Base-by-base conservation (phyloP, 2,113 vertebrate species). In the Progne subis region DNA sequence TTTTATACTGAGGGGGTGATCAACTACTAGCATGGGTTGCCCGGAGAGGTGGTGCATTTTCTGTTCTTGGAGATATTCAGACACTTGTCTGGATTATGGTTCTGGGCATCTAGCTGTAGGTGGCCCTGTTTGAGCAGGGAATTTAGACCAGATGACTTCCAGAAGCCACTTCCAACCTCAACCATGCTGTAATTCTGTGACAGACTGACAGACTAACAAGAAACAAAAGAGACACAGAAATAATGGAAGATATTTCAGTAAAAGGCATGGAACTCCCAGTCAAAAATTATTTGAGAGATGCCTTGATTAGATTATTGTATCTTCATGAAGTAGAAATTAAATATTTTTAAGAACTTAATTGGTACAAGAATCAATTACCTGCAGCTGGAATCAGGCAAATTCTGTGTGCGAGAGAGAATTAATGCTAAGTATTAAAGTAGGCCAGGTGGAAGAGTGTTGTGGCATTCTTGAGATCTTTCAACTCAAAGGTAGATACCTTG, bases 11-110 rank as follows among this genome's bases (percentile, higher is more conserved):
- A 39, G 32, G 32, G 12, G 5, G 2, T 50, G 25, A 68, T 21
- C 0, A 4, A 28, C 18, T 41, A 34, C 23, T 15, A 12, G 6
- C 20, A 29, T 1, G 4, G 16, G 21, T 17, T 82, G 19, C 23
- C 28, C 34, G 28, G 67, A 32, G 14, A 56, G 17, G 17, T 20
- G 71, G 29, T 55, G 6, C 11, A 25, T 16, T 79, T 24, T 74
- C n/a, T 26, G 28, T 44, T 39, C 24, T 41, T 67, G 43, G 43
- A 70, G 43, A 18, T 49, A 50, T 12, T 82, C 17, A 71, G 41
- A 65, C 5, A 2, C 6, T 49, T 49, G 20, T 18, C 37, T 61
- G 50, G 11, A 75, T 12, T 13, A 32, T 15, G 11, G 14, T 37
- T 47, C 52, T 49, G 52, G 23, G 9, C 3, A 74, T 5, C 26